A percentile compares a stretch with the other conserved stretches of the same genome.
phyloP scores from a whole-genome alignment of 2,113 vertebrate species.

The Muntiacus reevesi region DNA sequence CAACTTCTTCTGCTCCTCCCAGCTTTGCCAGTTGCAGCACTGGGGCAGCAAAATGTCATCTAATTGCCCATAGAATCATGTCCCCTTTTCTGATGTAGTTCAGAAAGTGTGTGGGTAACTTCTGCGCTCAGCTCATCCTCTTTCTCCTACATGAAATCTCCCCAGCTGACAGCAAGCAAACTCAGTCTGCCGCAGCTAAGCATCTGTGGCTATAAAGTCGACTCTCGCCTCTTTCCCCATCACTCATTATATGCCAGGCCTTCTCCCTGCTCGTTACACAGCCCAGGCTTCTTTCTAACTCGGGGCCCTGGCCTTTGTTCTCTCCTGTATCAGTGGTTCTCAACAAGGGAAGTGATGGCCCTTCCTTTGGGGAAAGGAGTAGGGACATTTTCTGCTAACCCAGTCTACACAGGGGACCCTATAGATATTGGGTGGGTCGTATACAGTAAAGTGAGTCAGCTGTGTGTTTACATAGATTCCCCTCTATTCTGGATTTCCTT shows the following conservation, averaged over 20 bases:
- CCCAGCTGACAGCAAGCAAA: neutral
- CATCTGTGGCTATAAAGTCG: rapidly evolving
- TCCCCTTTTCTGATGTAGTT: too few relatives aligned
- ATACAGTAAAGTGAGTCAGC: neutral
- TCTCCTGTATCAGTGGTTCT: neutral
- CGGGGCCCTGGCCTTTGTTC: neutral
- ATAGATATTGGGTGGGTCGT: neutral
- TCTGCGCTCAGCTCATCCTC: neutral
- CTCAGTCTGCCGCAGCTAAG: neutral
- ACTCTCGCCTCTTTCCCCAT: neutral
- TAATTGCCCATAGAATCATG: neutral
- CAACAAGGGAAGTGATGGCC: neutral
- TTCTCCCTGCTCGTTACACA: neutral
- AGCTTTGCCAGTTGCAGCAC: neutral
- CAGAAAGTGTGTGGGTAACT: neutral
- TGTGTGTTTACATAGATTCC: neutral
- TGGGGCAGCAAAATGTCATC: neutral
- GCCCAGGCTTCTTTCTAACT: neutral
- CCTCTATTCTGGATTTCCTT: neutral
- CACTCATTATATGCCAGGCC: neutral
- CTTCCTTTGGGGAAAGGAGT: neutral
- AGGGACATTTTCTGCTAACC: neutral
- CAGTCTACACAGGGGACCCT: too few relatives aligned
- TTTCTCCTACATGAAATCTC: neutral
- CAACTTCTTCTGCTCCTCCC: neutral